phyloP scores from a whole-genome alignment of 2,797 vertebrate genomes.

The Sebastes nivosus region DNA sequence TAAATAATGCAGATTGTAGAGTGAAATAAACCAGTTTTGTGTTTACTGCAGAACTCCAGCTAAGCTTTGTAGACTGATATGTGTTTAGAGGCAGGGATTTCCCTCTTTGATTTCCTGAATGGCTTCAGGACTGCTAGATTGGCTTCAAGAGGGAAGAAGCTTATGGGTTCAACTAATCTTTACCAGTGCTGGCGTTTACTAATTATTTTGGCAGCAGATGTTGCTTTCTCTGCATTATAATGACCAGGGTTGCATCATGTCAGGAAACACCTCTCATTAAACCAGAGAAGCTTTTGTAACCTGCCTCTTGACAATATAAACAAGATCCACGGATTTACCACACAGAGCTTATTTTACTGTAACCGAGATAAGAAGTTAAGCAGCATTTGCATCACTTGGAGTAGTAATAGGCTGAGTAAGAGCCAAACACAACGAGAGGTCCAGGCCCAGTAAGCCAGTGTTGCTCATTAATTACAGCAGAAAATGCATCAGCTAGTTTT shows the following conservation, averaged over 20 bases:
- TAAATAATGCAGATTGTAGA: conserved; percentile 36
- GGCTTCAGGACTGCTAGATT: conserved; percentile 22
- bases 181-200: conserved; percentile 24
- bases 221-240: conserved; percentile 31
- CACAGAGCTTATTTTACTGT: conserved; percentile 6
- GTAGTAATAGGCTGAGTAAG: conserved; percentile 20
- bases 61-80: conserved; percentile 29
- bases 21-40: conserved; percentile 17
- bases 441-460: conserved; percentile 18
- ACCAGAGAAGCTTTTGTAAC: conserved; percentile 22
- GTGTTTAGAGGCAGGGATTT: conserved; percentile 32
- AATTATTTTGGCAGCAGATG: conserved; percentile 33
- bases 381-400: conserved; percentile 40
- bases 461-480: conserved; percentile 19
- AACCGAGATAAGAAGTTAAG: conserved; percentile 36
- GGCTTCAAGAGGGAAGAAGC: conserved; percentile 17
- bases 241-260: conserved; percentile 31
- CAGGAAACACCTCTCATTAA: conserved; percentile 44
- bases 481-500: conserved; percentile 23
- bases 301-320: conserved; percentile 25
- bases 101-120: conserved; percentile 39
- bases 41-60: conserved; percentile 37
- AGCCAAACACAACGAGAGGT: conserved; percentile 40
- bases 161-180: conserved; percentile 45
- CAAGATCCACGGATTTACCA: conserved; percentile 12